Base-by-base conservation (phyloP, 2,888 invertebrate genomes). In the Ceramica pisi region DNA sequence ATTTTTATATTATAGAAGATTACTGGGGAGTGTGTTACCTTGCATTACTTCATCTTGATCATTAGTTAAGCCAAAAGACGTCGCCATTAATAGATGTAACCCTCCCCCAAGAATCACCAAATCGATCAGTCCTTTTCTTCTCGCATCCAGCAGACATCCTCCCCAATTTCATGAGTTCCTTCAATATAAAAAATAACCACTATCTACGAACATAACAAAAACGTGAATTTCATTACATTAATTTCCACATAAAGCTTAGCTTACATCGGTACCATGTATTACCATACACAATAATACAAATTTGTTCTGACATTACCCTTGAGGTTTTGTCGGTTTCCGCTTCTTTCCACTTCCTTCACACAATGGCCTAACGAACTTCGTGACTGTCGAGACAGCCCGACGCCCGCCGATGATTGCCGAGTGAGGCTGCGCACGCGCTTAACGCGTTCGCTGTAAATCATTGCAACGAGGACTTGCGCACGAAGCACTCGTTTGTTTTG, bases 361-460 rank as follows among this genome's bases (percentile, higher is more conserved):
- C 75, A 78, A 78, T 77, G 31, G 64, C 57, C 67, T 80, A 86
- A 84, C 75, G 74, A 81, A 79, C 68, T 73, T 86, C 86, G 86
- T 86, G 86, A 85, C 79, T 57, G 81, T 26, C 81, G 86, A 88
- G 89, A 88, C 88, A 83, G 81, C 50, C 74, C 76, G 89, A 87
- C 89, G 88, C 87, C 88, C 35, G 66, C 68, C 85, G 87, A 84
- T 88, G 79, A 79, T 82, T 86, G 81, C 84, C 82, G 79, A 84
- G 80, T 69, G 82, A 75, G 76, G 75, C 79, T 80, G 87, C 87
- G 88, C 89, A 86, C 87, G 88, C 86, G 88, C 80, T 73, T 51
- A 77, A 75, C 69, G 81, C 79, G 84, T 68, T 81, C 67, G 65
- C 76, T 75, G 81, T 84, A 84, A 84, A 84, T 84, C 83, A 83